These are phyloP conservation scores for Olivierus martensii DNA, from an alignment of 1,140 invertebrate species.

Conservation along the genomic window DNA sequence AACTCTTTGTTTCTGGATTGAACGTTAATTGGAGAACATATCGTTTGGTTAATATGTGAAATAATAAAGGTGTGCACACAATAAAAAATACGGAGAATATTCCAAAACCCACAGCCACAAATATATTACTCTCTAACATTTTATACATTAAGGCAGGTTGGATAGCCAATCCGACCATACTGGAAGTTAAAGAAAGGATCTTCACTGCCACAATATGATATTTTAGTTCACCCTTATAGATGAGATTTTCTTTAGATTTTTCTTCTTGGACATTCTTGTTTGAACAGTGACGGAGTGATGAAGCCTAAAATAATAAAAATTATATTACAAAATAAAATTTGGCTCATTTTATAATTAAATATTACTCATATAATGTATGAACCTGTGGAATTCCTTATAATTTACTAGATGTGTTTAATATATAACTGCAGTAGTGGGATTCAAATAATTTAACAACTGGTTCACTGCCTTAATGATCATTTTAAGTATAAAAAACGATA, in stretches of 20 bases:
- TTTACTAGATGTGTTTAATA: too few species aligned
- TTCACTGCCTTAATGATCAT: too few species aligned
- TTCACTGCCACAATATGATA: slow-evolving; percentile 56
- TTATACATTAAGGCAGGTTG: slow-evolving; percentile 57
- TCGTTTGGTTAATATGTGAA: slow-evolving; percentile 69
- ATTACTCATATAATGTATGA: too few species aligned
- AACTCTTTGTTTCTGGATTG: slow-evolving; percentile 31
- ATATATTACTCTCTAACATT: slow-evolving; percentile 30
- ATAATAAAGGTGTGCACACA: slow-evolving; percentile 60
- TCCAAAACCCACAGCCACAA: slow-evolving; percentile 42
- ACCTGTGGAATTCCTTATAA: too few species aligned
- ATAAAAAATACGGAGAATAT: slow-evolving; percentile 59
- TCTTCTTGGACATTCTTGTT: too few species aligned
- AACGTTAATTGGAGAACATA: slow-evolving; percentile 67
- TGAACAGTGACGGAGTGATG: too few species aligned
- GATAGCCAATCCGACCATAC: slow-evolving; percentile 44
- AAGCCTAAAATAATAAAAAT: too few species aligned
- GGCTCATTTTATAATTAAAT: too few species aligned
- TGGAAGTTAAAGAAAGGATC: slow-evolving; percentile 62
- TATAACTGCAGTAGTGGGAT: too few species aligned
- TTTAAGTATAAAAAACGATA: too few species aligned
- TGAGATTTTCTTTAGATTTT: slow-evolving; percentile 9
- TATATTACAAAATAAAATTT: too few species aligned
- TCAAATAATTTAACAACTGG: too few species aligned
- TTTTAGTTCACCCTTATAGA: slow-evolving; percentile 50